Percentiles rank a stretch among this genome's conserved stretches.
Evolutionary conservation across 1,140 invertebrate species (phyloP).

Genomic region (Caenorhabditis brenneri): DNA sequence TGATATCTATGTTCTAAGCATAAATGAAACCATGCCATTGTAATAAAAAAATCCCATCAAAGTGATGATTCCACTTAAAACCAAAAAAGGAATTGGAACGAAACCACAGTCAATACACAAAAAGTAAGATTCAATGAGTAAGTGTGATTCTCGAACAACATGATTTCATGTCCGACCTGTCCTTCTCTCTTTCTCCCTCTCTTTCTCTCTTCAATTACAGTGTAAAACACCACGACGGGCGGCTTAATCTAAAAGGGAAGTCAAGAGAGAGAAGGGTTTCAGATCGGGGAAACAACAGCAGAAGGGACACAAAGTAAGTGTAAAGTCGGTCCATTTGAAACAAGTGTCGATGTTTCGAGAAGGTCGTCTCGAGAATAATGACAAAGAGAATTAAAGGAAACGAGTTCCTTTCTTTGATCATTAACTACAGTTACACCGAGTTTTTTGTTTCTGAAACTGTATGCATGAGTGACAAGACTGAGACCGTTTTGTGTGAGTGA

Average conservation of each 20-base stretch:
- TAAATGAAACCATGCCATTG: too few species aligned
- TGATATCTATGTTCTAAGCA: too few species aligned
- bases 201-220: background rate
- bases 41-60: too few species aligned
- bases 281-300: background rate
- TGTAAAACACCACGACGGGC: background rate
- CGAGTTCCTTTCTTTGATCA: background rate
- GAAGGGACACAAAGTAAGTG: background rate
- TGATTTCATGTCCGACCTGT: background rate
- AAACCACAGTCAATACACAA: background rate
- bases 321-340: slow-evolving; percentile 15
- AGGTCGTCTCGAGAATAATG: slow-evolving; percentile 37
- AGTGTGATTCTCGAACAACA: slow-evolving; percentile 29
- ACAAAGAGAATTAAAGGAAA: background rate
- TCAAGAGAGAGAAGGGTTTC: background rate
- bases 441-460: background rate
- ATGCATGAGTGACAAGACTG: background rate
- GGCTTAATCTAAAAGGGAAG: too few species aligned
- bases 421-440: slow-evolving; percentile 2
- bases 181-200: background rate
- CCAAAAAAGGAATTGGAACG: background rate
- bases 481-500: background rate
- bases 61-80: background rate
- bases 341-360: slow-evolving; percentile 30
- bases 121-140: background rate